Conservation (phyloP, 2,888 invertebrate genomes). For the Periphyllus acericola region DNA sequence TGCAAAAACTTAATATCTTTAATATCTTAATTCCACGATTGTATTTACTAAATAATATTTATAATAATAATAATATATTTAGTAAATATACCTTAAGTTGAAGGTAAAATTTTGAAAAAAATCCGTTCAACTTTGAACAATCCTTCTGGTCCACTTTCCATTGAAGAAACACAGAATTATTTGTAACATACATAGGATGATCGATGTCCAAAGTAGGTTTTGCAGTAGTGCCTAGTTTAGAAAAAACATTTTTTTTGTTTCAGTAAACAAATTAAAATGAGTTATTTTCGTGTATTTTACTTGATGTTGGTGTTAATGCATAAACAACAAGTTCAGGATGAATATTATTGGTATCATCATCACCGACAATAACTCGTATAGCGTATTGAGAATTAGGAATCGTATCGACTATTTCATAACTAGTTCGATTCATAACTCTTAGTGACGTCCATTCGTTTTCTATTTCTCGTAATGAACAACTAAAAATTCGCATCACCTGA, state of each 20-base stretch:
- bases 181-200: not conserved
- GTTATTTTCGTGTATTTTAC: not conserved
- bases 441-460: not conserved
- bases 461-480: conserved; percentile 4
- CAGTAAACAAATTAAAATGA: not conserved
- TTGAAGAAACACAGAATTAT: conserved; percentile 11
- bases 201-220: not conserved
- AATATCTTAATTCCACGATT: not conserved
- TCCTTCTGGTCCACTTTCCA: not conserved
- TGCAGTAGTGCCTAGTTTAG: not conserved
- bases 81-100: not conserved
- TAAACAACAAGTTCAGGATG: not conserved
- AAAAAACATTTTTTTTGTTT: not conserved
- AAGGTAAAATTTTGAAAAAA: conserved; percentile 11
- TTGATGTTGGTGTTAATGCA: conserved; percentile 1
- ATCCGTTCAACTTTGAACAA: conserved; percentile 9
- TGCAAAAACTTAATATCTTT: not conserved
- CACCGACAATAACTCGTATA: not conserved
- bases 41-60: too few relatives aligned
- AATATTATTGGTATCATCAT: not conserved
- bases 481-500: not conserved
- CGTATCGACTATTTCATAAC: not conserved
- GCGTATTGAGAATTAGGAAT: conserved; percentile 6
- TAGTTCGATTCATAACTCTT: not conserved
- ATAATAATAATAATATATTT: too few relatives aligned